These are phyloP conservation scores for Quadroppia sp. DNA, from an alignment of 2,888 invertebrate species.

Conservation along the genomic window DNA sequence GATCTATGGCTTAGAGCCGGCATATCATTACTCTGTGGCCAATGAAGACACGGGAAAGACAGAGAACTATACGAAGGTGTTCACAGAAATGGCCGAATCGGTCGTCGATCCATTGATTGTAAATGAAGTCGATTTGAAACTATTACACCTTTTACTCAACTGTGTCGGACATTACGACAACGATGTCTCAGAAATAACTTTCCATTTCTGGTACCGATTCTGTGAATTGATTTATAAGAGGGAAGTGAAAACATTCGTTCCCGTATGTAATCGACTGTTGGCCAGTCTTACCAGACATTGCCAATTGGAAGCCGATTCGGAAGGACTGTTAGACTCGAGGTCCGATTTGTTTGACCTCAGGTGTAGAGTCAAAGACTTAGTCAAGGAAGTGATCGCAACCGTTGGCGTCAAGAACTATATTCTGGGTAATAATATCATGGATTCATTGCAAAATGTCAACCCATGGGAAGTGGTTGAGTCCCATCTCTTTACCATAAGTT, in stretches of 20 bases:
- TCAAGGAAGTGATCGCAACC: conserved; percentile 94
- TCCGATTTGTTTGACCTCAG: conserved; percentile 83
- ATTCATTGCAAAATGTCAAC: conserved; percentile 12
- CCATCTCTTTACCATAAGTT: conserved; percentile 41
- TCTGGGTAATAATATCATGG: conserved; percentile 38
- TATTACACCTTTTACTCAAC: conserved; percentile 79
- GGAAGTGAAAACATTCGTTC: conserved; percentile 13
- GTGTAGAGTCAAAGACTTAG: conserved; percentile 79
- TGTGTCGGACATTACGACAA: conserved; percentile 97
- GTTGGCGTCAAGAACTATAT: conserved; percentile 80
- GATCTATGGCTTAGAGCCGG: conserved; percentile 71
- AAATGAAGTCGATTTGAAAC: conserved; percentile 58
- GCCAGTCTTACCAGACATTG: conserved; percentile 66
- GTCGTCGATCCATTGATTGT: conserved; percentile 62
- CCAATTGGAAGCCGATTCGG: conserved; percentile 86
- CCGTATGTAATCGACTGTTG: conserved; percentile 34
- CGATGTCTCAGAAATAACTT: conserved; percentile 85
- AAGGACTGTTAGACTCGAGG: conserved; percentile 74
- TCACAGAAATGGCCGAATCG: conserved; percentile 88
- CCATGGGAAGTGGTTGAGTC: conserved; percentile 42
- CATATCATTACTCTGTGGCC: conserved; percentile 85
- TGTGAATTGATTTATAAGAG: conserved; percentile 85
- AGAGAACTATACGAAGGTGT: conserved; percentile 86
- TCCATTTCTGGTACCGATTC: conserved; percentile 92
- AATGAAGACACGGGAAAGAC: conserved; percentile 87